phyloP scores from a whole-genome alignment of 2,797 vertebrate species.

The Bovichtus diacanthus region DNA sequence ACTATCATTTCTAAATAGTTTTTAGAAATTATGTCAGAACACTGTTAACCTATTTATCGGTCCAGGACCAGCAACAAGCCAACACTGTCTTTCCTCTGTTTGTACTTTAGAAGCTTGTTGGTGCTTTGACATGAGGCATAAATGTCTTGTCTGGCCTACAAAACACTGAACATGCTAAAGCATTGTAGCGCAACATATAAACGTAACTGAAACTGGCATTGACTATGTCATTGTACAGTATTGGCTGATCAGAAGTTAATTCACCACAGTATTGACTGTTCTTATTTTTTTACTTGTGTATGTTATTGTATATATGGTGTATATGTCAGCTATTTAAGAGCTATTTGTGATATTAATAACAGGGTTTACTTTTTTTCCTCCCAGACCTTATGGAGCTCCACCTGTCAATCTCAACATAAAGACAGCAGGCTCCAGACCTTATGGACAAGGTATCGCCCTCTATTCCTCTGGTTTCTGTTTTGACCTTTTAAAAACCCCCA shows the following conservation, averaged over 20 bases:
- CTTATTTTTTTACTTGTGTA: background rate
- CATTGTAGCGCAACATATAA: background rate
- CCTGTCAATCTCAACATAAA: conserved; percentile 99
- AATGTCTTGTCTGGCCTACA: conserved; percentile 1
- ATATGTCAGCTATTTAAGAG: background rate
- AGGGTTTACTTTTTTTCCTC: background rate
- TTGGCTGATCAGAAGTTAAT: background rate
- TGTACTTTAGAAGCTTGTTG: conserved; percentile 1
- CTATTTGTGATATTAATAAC: background rate
- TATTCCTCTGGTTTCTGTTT: background rate
- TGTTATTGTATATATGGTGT: background rate
- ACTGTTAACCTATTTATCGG: background rate
- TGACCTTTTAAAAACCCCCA: background rate
- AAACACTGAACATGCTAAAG: background rate
- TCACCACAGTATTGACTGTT: background rate
- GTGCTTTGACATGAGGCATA: background rate
- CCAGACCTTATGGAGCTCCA: conserved; percentile 92
- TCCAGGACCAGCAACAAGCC: background rate
- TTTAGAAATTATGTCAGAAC: background rate
- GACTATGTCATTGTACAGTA: background rate
- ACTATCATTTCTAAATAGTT: background rate
- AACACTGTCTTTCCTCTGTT: background rate
- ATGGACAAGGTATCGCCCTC: conserved; percentile 83
- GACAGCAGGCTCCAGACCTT: conserved; percentile 90
- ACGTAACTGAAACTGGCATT: background rate